Evolutionary conservation across 2,113 vertebrate genomes (phyloP).

Genomic region (Vanacampus margaritifer): DNA sequence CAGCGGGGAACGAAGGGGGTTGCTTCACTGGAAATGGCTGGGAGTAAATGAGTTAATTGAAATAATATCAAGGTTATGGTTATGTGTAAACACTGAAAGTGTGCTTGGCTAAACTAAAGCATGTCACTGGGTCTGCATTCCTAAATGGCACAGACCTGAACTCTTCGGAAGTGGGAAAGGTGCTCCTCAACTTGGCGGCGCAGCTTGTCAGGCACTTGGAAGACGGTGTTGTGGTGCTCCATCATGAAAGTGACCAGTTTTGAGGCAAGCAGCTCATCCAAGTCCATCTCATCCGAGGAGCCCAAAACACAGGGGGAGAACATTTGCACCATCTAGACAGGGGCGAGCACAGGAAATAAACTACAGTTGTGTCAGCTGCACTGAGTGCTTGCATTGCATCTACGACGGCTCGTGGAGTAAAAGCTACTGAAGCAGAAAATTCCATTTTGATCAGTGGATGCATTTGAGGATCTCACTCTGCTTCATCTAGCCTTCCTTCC

Average conservation of each 20-base stretch:
- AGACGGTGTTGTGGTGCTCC: constrained; percentile 55
- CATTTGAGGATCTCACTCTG: no score
- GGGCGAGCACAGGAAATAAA: not conserved
- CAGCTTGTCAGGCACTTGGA: constrained; percentile 54
- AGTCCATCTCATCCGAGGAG: constrained; percentile 62
- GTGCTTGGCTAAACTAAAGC: not conserved
- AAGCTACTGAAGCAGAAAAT: no score
- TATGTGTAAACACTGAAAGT: not conserved
- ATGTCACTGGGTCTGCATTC: not conserved
- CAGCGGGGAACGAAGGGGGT: no score
- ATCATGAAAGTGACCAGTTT: constrained; percentile 66
- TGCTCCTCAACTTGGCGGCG: constrained; percentile 61
- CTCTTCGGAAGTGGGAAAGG: constrained; percentile 62
- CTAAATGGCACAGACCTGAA: constrained; percentile 42
- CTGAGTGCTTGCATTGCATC: not conserved
- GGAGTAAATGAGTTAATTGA: no score
- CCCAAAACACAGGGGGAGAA: constrained; percentile 62
- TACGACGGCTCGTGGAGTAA: not conserved
- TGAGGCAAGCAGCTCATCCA: constrained; percentile 63
- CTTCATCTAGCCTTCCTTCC: no score
- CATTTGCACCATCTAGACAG: constrained; percentile 60
- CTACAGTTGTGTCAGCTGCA: not conserved
- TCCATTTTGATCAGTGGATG: no score
- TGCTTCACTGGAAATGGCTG: no score
- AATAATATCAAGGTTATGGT: not conserved